Evolutionary conservation across 2,113 vertebrate genomes (phyloP), one percentile per base, ranked within the genome.

Genomic region (Manacus vitellinus): DNA sequence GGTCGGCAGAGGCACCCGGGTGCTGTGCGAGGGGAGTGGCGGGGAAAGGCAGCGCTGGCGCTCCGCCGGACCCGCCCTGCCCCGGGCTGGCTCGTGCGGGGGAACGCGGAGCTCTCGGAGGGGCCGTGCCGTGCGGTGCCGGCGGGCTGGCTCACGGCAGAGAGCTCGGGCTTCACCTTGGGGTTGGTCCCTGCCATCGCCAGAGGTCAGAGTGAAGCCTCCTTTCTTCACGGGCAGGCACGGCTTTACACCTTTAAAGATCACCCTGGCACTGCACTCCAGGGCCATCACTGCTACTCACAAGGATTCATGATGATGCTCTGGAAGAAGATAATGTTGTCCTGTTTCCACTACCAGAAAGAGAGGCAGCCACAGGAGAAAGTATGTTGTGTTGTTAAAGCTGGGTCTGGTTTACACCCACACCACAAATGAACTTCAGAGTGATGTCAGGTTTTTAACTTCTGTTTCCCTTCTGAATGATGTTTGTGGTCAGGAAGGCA

Each of bases 161-260:
- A 58, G 6, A 56, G 41, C 21, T 44, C 8, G 3, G 58, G 47
- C 74, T 28, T 19, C 10, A 3, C 12, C 58, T 3, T 0, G 14
- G 14, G 11, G 12, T n/a, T 23, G 25, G 16, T 3, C 28, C 28
- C 16, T 3, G 37, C 89, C 10, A 0, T 3, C 6, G 49, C 6
- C 52, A 0, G 25, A 2, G 41, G 24, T 0, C 49, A 1, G 13
- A 13, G 47, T 0, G 28, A 49, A 3, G 46, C 46, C 23, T 20
- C 58, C 21, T 21, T 3, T 12, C 65, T 3, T 4, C 2, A 2
- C 2, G 2, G 44, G 59, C 82, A 11, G 54, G 56, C 11, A 6
- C 21, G 51, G 37, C 71, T 44, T 59, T 14, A 35, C 49, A 23
- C 52, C 44, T 41, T 21, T 22, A 15, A n/a, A 43, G 14, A 10